Percentiles rank a stretch among this genome's conserved stretches.
These are phyloP conservation scores for Scophthalmus maximus DNA, from an alignment of 2,113 vertebrate species.

Conservation along the genomic window DNA sequence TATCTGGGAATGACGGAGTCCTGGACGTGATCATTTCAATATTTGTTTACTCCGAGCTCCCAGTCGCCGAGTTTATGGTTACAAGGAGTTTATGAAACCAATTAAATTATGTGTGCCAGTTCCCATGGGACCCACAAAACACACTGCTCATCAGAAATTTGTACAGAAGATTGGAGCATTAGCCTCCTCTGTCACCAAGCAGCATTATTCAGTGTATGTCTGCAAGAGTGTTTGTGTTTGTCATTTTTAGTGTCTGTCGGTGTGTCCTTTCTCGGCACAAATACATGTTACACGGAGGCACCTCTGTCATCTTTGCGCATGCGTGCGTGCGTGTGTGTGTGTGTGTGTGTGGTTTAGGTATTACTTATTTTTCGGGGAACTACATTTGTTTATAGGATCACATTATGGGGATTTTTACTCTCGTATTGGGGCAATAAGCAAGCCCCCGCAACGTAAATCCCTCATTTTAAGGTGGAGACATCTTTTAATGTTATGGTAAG, in stretches of 20 bases:
- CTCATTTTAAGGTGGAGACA: too few species aligned
- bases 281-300: neutral
- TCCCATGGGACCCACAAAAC: constrained; percentile 63
- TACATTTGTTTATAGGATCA: neutral
- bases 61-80: constrained; percentile 39
- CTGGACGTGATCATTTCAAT: constrained; percentile 64
- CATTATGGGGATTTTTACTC: neutral
- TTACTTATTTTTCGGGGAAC: neutral
- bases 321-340: neutral
- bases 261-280: neutral
- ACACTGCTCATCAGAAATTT: constrained; percentile 65
- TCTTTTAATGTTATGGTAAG: too few species aligned
- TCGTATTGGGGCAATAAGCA: neutral
- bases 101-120: constrained; percentile 72
- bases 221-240: constrained; percentile 2
- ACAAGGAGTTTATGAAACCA: constrained; percentile 68
- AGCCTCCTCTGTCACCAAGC: constrained; percentile 54
- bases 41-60: constrained; percentile 66
- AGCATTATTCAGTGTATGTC: constrained; percentile 22
- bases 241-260: neutral
- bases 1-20: constrained; percentile 57
- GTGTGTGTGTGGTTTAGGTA: neutral
- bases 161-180: constrained; percentile 62
- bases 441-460: neutral
- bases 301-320: neutral